Evolutionary conservation across 2,113 vertebrate genomes (phyloP).

Genomic region (Craseonycteris thonglongyai): DNA sequence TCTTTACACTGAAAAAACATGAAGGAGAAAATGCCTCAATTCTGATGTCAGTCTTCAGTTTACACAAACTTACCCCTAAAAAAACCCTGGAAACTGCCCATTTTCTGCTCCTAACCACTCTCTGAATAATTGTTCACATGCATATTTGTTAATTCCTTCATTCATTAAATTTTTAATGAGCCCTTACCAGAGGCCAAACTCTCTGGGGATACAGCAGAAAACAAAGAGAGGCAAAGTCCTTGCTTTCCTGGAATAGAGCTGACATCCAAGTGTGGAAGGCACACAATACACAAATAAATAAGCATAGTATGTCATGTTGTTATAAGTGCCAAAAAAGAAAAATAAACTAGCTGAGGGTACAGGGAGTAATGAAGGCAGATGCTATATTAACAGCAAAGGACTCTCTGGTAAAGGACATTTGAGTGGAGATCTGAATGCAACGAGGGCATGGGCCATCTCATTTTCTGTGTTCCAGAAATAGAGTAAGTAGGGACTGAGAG

Average conservation of each 20-base stretch:
- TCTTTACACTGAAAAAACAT: background rate
- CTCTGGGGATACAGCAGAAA: conserved; percentile 49
- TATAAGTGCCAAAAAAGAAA: conserved; percentile 11
- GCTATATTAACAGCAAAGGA: background rate
- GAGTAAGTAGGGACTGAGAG: background rate
- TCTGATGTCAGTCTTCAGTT: conserved; percentile 21
- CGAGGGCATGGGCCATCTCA: background rate
- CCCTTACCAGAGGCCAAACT: conserved; percentile 47
- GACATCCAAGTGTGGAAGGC: conserved; percentile 20
- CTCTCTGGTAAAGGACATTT: background rate
- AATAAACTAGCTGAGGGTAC: background rate
- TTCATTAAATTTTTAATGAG: conserved; percentile 68
- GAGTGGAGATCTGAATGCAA: background rate
- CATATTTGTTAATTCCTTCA: conserved; percentile 60
- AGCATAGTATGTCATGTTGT: background rate
- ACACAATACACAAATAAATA: conserved; percentile 31
- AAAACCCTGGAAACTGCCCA: background rate
- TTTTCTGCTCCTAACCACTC: conserved; percentile 26
- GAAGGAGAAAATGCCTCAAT: background rate
- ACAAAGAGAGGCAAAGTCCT: conserved; percentile 51
- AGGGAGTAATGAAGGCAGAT: background rate
- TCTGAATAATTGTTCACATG: conserved; percentile 48
- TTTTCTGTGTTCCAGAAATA: background rate
- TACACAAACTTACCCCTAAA: background rate
- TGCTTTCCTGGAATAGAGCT: conserved; percentile 40